Evolutionary conservation across 2,797 vertebrate genomes (phyloP), one percentile per base, ranked within the genome.

Genomic region (Tachyglossus aculeatus): DNA sequence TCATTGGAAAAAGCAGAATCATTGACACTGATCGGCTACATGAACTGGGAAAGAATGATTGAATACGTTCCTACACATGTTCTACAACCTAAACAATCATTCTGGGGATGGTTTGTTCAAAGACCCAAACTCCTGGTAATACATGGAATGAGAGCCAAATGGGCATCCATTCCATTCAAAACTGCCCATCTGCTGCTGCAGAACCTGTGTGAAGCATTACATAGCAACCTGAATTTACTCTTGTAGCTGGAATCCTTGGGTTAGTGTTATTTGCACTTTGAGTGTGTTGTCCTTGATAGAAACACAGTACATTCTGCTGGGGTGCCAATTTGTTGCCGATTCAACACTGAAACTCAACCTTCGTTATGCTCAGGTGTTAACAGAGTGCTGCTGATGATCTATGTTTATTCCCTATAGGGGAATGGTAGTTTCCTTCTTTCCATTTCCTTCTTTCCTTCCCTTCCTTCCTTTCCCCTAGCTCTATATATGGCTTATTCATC

Each of bases 161-260:
- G 31, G n/a, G 36, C 39, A 74, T 38, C 9, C 36, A 21, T 72
- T 85, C 6, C 31, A 40, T 74, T 81, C 58, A 73, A 83, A 86
- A 75, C n/a, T 67, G 8, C 52, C 70, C 53, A 81, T 76, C 64
- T 78, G 53, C 19, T 83, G 14, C 47, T 73, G 22, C 32, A 78
- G 89, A 82, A 70, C 19, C 69, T 74, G 24, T 31, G 37, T 56
- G 41, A 79, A 75, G 64, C 68, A 9, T 82, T 71, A 67, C 51
- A 75, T 60, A 79, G 73, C 56, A 85, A 78, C 47, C 54, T 75
- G 24, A 32, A 71, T 58, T 82, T 74, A 27, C 41, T 84, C 78
- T 80, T 67, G 32, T 44, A 84, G 48, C 13, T 77, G 43, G 43
- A 77, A 78, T 82, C 80, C 39, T 68, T 62, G 19, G 15, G 48